These are phyloP conservation scores for Seriola rivoliana DNA, from an alignment of 2,113 vertebrate genomes.

Conservation along the genomic window DNA sequence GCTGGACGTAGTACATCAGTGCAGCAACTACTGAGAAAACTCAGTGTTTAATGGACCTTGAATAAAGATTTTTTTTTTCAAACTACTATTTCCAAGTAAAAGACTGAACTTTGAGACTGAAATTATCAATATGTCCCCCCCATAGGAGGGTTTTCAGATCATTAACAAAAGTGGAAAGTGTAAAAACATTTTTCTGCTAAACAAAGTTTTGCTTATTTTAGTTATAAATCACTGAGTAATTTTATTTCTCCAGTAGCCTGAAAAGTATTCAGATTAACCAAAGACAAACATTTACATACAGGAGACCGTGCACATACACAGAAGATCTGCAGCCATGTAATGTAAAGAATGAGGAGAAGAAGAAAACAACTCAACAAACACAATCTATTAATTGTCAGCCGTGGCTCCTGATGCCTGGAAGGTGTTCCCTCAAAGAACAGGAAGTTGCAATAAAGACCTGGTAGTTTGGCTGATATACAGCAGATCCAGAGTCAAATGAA, in stretches of 20 bases:
- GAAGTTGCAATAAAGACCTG: not conserved
- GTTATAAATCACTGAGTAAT: not conserved
- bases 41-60: too few species aligned
- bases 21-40: too few species aligned
- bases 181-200: not conserved
- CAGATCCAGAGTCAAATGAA: not conserved
- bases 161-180: slow-evolving; percentile 2
- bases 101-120: too few species aligned
- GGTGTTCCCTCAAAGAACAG: slow-evolving; percentile 1
- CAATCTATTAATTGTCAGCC: not conserved
- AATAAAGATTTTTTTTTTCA: too few species aligned
- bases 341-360: too few species aligned
- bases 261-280: too few species aligned
- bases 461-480: not conserved
- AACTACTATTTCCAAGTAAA: too few species aligned
- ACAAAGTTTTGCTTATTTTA: not conserved
- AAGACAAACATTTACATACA: too few species aligned
- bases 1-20: too few species aligned
- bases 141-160: not conserved
- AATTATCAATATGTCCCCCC: not conserved
- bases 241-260: not conserved
- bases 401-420: not conserved
- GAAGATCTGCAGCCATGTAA: too few species aligned
- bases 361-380: too few species aligned
- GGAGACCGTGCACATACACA: too few species aligned